These are phyloP conservation scores for Aselliscus stoliczkanus DNA, from an alignment of 2,797 vertebrate genomes.

Conservation along the genomic window DNA sequence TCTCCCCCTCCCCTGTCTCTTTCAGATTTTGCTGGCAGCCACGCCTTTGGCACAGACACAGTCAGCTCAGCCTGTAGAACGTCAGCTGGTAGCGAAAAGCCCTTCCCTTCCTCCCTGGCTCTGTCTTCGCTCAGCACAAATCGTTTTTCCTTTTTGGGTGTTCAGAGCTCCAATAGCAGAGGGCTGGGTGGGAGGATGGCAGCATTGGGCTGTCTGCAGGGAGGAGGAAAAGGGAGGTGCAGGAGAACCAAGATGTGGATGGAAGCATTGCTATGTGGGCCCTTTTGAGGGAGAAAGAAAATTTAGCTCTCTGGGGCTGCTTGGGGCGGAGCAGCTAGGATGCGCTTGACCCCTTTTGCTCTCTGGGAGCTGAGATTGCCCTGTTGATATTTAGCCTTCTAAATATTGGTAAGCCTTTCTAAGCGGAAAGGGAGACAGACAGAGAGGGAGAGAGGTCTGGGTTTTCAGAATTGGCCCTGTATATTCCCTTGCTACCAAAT, in stretches of 20 bases:
- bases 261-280: background rate
- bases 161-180: constrained; percentile 56
- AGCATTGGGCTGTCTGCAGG: constrained; percentile 23
- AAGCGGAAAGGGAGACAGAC: background rate
- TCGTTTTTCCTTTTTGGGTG: constrained; percentile 70
- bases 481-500: background rate
- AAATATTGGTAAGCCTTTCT: background rate
- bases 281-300: constrained; percentile 37
- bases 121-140: constrained; percentile 58
- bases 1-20: background rate
- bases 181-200: constrained; percentile 54
- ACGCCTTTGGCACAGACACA: constrained; percentile 51
- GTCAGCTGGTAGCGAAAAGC: constrained; percentile 56
- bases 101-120: constrained; percentile 66
- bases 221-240: background rate
- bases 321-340: background rate
- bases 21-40: background rate
- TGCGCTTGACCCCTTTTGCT: background rate
- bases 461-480: background rate
- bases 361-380: background rate
- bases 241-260: constrained; percentile 23
- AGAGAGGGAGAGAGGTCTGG: background rate
- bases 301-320: background rate
- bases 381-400: background rate
- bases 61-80: constrained; percentile 32